Base-by-base conservation (phyloP, 1,140 invertebrate species). In the Dryas iulia region DNA sequence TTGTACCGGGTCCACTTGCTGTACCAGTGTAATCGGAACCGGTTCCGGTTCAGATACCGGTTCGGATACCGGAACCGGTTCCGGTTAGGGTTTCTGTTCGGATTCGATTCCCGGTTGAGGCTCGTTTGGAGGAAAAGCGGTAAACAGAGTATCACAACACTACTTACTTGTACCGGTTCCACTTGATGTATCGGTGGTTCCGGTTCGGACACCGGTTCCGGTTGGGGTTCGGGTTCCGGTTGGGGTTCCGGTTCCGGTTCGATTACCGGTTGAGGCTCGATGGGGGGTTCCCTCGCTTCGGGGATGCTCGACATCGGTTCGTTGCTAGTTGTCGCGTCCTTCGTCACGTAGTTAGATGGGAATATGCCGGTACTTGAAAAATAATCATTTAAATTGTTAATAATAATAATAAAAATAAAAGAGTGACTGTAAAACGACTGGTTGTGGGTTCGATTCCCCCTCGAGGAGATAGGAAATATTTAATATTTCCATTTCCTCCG, bases 301-400 rank as follows among this genome's bases (percentile, higher is more conserved):
- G 88, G 85, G 1, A 89, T 87, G 18, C 77, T 66, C 0, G 83
- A 77, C 60, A 87, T 86, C 0, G 69, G 66, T 3, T 82, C 82
- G 2, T 28, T 25, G 21, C 77, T 73, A 12, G 79, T 77, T 0
- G 82, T 86, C 2, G 85, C 69, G 59, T 88, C 89, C 25, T 86
- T 85, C 0, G 87, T 84, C 14, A 98, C 97, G 89, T 98, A 98
- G 93, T 98, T 98, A 0, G 96, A 97, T 0, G 99, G 99, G 91
- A 99, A 99, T 71, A 99, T 98, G 21, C 99, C 99, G 11, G 93
- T 94, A 71, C 95, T 95, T 77, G 10, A 31, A 70, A 21, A 47
- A 2, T 2, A 21, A 7, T 28, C 6, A 3, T 39, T 3, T 39
- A 39, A 39, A 14, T 12, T 39, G 2, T 39, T 39, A 12, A n/a